phyloP scores from a whole-genome alignment of 2,113 vertebrate genomes.

The Vidua chalybeata region DNA sequence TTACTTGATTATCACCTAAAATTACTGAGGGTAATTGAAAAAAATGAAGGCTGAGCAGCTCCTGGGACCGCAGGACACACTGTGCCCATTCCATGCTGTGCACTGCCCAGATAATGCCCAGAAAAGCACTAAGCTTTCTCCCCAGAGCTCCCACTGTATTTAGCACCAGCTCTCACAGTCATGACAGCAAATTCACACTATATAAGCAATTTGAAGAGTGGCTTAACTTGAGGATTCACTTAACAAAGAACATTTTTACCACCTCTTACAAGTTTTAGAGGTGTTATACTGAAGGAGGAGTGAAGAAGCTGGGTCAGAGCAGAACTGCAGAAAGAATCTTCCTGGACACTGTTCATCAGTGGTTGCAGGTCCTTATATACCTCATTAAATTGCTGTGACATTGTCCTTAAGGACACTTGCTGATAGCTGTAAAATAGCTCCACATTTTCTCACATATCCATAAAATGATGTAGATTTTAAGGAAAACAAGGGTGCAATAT shows the following conservation, averaged over 20 bases:
- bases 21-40: not conserved
- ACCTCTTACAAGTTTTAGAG: not conserved
- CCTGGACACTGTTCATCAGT: not conserved
- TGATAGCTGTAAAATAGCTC: not conserved
- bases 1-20: not conserved
- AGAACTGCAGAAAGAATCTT: not conserved
- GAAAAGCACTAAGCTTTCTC: not conserved
- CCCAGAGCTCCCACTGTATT: not conserved
- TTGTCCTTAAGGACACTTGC: not conserved
- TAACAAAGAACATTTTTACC: slow-evolving; percentile 5
- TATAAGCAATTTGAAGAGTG: not conserved
- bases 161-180: not conserved
- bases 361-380: not conserved
- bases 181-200: not conserved
- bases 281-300: not conserved
- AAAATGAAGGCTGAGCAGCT: not conserved
- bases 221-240: not conserved
- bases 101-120: not conserved
- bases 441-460: not conserved
- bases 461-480: not conserved
- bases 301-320: not conserved
- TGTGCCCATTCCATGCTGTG: not conserved
- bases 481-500: not conserved
- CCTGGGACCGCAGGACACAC: not conserved
- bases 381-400: not conserved